These are phyloP conservation scores for Pemphigus obesinymphae DNA, from an alignment of 1,140 invertebrate genomes.

Conservation along the genomic window DNA sequence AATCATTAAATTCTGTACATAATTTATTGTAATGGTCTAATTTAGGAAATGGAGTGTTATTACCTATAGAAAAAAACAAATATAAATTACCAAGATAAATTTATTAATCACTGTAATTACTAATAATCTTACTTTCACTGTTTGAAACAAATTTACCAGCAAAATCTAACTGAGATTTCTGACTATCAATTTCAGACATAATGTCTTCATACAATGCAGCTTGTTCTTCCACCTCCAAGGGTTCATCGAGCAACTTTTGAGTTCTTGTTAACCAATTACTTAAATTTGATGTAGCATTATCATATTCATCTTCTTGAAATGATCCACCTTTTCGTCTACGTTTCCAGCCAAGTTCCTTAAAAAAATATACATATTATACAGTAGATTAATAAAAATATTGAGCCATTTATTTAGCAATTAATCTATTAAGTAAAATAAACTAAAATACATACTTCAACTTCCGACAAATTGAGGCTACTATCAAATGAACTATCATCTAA, in stretches of 20 bases:
- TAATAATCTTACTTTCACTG: not conserved
- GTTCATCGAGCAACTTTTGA: slow-evolving; percentile 15
- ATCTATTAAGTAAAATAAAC: too few species aligned
- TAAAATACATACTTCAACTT: slow-evolving; percentile 1
- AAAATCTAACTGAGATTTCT: slow-evolving; percentile 30
- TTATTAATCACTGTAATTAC: not conserved
- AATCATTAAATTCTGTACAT: slow-evolving; percentile 6
- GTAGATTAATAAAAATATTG: too few species aligned
- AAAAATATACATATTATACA: not conserved
- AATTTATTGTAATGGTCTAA: slow-evolving; percentile 8
- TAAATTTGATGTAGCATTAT: slow-evolving; percentile 31
- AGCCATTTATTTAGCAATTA: too few species aligned
- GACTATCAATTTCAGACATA: slow-evolving; percentile 18
- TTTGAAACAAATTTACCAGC: slow-evolving; percentile 14
- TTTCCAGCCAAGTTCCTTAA: slow-evolving; percentile 28
- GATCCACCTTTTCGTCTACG: slow-evolving; percentile 26
- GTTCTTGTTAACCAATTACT: slow-evolving; percentile 32
- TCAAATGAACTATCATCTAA: slow-evolving; percentile 25
- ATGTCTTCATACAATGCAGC: slow-evolving; percentile 37
- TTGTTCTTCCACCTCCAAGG: slow-evolving; percentile 37
- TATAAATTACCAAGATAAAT: not conserved
- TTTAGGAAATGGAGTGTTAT: slow-evolving; percentile 13
- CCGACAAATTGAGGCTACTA: not conserved
- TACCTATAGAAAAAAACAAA: not conserved
- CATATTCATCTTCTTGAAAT: slow-evolving; percentile 38